Percentiles rank a stretch among this genome's conserved stretches.
Evolutionary conservation across 2,888 invertebrate species (phyloP).

Genomic region (Xestia xanthographa): DNA sequence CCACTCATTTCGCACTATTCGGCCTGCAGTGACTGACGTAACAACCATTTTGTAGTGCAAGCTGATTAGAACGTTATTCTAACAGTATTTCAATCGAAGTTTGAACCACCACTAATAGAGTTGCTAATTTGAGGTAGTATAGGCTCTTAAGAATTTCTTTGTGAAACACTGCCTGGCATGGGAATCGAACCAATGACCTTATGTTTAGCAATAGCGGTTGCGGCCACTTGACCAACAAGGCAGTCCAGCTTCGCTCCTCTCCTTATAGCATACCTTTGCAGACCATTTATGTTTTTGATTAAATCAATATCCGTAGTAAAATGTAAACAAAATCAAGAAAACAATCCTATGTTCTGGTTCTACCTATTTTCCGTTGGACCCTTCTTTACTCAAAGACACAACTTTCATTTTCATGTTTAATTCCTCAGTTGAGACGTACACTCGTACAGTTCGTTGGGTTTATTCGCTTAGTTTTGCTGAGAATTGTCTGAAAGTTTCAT

Average conservation of each 20-base stretch:
- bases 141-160: background rate
- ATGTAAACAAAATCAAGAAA: background rate
- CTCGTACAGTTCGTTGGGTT: slow-evolving; percentile 15
- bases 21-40: too few relatives aligned
- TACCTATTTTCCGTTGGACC: background rate
- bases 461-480: slow-evolving; percentile 26
- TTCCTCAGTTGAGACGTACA: slow-evolving; percentile 1
- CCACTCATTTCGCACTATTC: too few relatives aligned
- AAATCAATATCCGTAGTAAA: too few relatives aligned
- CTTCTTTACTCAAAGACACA: slow-evolving; percentile 12
- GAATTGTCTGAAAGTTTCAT: slow-evolving; percentile 27
- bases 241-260: background rate
- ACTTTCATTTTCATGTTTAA: slow-evolving; percentile 30
- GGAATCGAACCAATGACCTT: too few relatives aligned
- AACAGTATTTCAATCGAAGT: too few relatives aligned
- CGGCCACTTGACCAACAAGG: background rate
- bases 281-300: background rate
- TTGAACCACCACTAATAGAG: too few relatives aligned
- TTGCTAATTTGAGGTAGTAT: too few relatives aligned
- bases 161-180: too few relatives aligned
- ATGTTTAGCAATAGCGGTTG: background rate
- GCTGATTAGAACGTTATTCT: too few relatives aligned
- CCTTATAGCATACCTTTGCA: background rate
- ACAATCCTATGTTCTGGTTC: background rate
- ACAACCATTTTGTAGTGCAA: too few relatives aligned